Base-by-base conservation (phyloP, 2,888 invertebrate species). In the Epinotia ramella region DNA sequence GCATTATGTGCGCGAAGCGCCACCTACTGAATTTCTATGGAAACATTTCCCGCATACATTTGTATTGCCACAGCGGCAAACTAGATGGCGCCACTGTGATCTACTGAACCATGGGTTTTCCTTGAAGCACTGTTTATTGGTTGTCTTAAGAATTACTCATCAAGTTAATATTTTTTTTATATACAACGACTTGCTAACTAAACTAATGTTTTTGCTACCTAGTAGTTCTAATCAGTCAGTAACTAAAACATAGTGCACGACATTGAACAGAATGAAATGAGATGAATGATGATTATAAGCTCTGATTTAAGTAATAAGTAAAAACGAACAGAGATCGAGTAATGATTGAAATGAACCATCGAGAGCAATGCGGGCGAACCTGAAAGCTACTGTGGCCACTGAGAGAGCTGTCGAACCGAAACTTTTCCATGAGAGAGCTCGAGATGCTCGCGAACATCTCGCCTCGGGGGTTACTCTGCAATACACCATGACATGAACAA, bases 401-500 rank as follows among this genome's bases (percentile, higher is more conserved):
- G 89, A 96, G 93, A 84, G 96, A 96, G 90, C 96, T 96, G 92
- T 96, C 96, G 93, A 97, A 96, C 86, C 96, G 96, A 95, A 97
- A 96, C 91, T 96, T 96, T 90, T 96, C 97, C 96, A 97, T 96
- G 92, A 97, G 95, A 79, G 97, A 97, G 83, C 96, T 97, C 83
- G 97, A 96, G 84, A 97, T 96, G 93, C 97, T 97, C 83, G 97
- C 97, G 90, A 96, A 97, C 95, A 97, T 97, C 95, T 97, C 97
- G 85, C 97, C 97, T 86, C 96, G 96, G 84, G 96, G 95, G 89
- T 96, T 96, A 91, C 95, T 96, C 96, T 96, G 95, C 87, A 95
- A 95, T 89, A 90, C 89, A 93, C 87, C 89, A 88, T 84, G 83
- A 85, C 80, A 76, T 79, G 78, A 84, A 72, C 77, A 78, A 76